Evolutionary conservation across 2,888 invertebrate species (phyloP).

Genomic region (Orthosia cruda): DNA sequence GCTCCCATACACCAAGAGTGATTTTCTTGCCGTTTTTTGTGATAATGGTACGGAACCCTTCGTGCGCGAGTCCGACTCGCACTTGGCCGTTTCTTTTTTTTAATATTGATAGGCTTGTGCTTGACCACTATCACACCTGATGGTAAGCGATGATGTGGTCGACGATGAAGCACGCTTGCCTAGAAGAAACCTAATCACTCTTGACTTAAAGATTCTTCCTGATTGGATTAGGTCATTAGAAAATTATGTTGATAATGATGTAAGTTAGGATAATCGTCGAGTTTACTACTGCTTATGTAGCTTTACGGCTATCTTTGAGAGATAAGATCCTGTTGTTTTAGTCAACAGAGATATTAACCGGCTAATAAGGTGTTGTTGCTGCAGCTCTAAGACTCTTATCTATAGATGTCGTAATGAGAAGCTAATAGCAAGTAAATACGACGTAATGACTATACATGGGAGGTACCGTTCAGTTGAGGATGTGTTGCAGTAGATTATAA

Average conservation of each 20-base stretch:
- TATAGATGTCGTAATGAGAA: background rate
- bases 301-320: constrained; percentile 43
- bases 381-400: constrained; percentile 4
- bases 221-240: background rate
- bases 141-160: no score
- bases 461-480: background rate
- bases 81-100: no score
- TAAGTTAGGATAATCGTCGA: constrained; percentile 31
- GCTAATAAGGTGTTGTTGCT: constrained; percentile 32
- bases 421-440: constrained; percentile 1
- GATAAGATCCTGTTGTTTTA: constrained; percentile 49
- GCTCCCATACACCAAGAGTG: no score
- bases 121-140: no score
- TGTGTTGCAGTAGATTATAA: constrained; percentile 6
- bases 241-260: constrained; percentile 40
- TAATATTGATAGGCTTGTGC: no score
- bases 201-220: no score
- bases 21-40: no score
- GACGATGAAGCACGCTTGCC: no score
- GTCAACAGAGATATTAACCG: constrained; percentile 33
- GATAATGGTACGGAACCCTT: no score
- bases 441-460: background rate
- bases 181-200: no score
- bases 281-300: constrained; percentile 30
- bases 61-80: no score